These are phyloP conservation scores for Cebidichthys violaceus DNA, from an alignment of 2,113 vertebrate genomes.

Conservation along the genomic window DNA sequence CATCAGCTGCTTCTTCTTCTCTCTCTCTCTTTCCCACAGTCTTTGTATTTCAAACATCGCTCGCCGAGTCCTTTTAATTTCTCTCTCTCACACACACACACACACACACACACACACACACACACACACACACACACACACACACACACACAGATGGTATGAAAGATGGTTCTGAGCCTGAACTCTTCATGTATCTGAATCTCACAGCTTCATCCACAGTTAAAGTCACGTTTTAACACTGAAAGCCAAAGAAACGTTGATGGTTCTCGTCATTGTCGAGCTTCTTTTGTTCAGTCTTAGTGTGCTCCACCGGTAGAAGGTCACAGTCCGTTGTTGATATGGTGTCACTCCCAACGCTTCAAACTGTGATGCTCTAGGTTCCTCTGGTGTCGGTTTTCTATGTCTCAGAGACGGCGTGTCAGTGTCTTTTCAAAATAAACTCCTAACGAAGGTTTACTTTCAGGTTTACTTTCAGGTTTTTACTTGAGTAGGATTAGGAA, in stretches of 20 bases:
- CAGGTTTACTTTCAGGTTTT: no score
- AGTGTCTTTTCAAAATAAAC: no score
- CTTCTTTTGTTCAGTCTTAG: no score
- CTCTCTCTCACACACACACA: background rate
- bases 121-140: background rate
- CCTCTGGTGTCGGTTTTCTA: no score
- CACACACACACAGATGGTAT: background rate
- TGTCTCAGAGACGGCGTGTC: no score
- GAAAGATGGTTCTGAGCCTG: background rate
- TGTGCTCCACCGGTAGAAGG: no score
- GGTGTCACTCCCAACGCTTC: no score
- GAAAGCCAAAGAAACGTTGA: background rate
- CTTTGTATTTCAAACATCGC: background rate
- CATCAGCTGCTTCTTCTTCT: background rate
- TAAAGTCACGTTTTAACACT: background rate
- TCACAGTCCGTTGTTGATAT: no score
- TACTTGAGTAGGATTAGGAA: no score
- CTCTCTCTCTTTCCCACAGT: background rate
- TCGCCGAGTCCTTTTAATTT: slow-evolving; percentile 9
- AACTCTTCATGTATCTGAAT: background rate
- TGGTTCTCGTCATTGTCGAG: no score
- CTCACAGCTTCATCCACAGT: background rate
- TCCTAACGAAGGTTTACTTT: no score
- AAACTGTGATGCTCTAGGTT: no score
- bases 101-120: background rate